These are phyloP conservation scores for Eospalax fontanierii DNA, from an alignment of 2,797 vertebrate species.

Conservation along the genomic window DNA sequence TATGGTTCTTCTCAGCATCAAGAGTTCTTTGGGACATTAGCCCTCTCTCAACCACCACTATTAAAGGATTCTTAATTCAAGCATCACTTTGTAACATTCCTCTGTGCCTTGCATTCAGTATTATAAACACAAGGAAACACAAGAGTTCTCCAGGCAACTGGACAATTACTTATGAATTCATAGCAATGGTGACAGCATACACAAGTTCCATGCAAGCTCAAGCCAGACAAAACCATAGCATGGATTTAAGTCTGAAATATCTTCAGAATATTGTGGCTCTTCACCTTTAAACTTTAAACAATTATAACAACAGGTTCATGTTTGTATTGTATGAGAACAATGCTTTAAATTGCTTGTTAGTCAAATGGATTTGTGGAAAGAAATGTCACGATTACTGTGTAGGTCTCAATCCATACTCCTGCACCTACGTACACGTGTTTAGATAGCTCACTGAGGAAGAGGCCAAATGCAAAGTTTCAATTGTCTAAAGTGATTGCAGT, in stretches of 20 bases:
- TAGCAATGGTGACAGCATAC: too few relatives aligned
- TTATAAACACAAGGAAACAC: too few relatives aligned
- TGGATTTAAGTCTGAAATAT: neutral
- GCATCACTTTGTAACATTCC: too few relatives aligned
- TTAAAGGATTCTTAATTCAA: too few relatives aligned
- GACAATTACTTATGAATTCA: too few relatives aligned
- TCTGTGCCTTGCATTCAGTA: too few relatives aligned
- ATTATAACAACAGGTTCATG: neutral
- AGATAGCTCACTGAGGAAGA: neutral
- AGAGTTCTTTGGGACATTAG: too few relatives aligned
- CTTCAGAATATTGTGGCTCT: constrained; percentile 1
- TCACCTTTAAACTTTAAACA: constrained; percentile 56
- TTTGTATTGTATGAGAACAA: constrained; percentile 18
- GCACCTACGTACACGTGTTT: neutral
- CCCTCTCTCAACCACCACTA: too few relatives aligned
- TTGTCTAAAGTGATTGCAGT: neutral
- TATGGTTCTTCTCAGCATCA: too few relatives aligned
- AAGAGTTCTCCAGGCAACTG: too few relatives aligned
- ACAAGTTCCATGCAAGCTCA: too few relatives aligned
- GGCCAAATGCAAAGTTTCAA: neutral
- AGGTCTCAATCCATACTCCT: neutral
- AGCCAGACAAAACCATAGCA: too few relatives aligned
- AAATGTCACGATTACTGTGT: neutral
- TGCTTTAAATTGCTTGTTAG: neutral
- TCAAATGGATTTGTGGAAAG: constrained; percentile 32